Conservation (phyloP, 2,888 invertebrate species). For the Xylota sylvarum region DNA sequence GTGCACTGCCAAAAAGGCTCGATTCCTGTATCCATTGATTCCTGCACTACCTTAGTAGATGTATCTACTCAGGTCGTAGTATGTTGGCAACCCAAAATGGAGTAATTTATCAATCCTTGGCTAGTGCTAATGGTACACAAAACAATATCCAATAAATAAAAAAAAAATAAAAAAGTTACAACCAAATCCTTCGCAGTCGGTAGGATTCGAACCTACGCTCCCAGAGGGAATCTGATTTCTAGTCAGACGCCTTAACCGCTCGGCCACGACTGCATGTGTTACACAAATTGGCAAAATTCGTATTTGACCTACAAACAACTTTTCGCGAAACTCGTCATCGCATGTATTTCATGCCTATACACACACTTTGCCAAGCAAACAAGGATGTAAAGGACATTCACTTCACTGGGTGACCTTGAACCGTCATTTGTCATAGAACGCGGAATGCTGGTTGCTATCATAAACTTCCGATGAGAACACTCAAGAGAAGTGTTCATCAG, state of each 20-base stretch:
- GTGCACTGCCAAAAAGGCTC: too few species aligned
- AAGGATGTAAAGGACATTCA: constrained; percentile 9
- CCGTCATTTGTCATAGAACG: constrained; percentile 18
- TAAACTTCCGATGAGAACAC: background rate
- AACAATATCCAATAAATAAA: background rate
- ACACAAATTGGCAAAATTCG: background rate
- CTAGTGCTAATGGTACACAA: too few species aligned
- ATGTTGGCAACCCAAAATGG: too few species aligned
- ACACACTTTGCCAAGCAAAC: background rate
- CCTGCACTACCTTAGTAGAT: too few species aligned
- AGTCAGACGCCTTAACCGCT: constrained; percentile 77
- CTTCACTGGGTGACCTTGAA: constrained; percentile 17
- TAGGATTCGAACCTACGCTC: constrained; percentile 77
- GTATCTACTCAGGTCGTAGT: too few species aligned
- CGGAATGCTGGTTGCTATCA: background rate
- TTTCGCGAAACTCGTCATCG: background rate
- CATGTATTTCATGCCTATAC: background rate
- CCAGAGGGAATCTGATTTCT: constrained; percentile 77
- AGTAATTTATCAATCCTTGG: too few species aligned
- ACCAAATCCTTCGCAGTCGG: constrained; percentile 53
- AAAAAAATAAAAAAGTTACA: constrained; percentile 17
- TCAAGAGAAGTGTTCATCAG: background rate
- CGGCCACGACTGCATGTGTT: constrained; percentile 70
- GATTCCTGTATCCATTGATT: too few species aligned
- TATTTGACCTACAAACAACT: constrained; percentile 1